These are phyloP conservation scores for Eupithecia pulchellata DNA, from an alignment of 2,888 invertebrate species.

Conservation along the genomic window DNA sequence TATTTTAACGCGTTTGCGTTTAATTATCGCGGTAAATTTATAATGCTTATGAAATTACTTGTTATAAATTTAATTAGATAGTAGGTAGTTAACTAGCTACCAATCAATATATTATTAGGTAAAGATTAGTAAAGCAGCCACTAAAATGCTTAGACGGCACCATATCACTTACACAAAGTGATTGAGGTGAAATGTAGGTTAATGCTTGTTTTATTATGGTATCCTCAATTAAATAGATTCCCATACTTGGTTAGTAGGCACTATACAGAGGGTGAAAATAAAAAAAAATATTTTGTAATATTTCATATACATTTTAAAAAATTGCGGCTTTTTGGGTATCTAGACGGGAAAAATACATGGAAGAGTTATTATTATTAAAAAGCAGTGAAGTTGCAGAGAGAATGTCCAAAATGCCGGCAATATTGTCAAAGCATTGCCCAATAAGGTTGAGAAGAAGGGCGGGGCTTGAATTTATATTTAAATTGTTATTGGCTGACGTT, in stretches of 20 bases:
- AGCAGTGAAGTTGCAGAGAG: not conserved
- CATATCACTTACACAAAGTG: slow-evolving; percentile 25
- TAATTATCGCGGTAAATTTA: not conserved
- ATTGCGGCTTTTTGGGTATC: not conserved
- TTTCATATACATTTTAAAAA: no score
- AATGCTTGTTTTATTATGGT: slow-evolving; percentile 29
- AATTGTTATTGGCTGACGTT: not conserved
- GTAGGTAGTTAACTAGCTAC: not conserved
- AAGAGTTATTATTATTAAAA: not conserved
- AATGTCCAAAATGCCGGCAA: not conserved
- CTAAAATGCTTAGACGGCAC: slow-evolving; percentile 20
- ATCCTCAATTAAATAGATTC: slow-evolving; percentile 15
- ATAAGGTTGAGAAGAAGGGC: not conserved
- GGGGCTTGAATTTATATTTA: slow-evolving; percentile 1
- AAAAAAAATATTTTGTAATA: no score
- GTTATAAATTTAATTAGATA: not conserved
- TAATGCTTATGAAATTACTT: not conserved
- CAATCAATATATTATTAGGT: not conserved
- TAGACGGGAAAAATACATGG: not conserved
- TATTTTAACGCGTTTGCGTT: not conserved
- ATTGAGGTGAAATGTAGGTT: slow-evolving; percentile 26
- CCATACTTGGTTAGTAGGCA: not conserved
- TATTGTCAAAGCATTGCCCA: not conserved
- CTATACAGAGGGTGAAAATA: not conserved
- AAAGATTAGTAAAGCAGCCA: slow-evolving; percentile 12